A percentile compares a stretch with the other conserved stretches of the same genome.
Evolutionary conservation across 2,797 vertebrate genomes (phyloP).

Genomic region (Psittacula derbiana): DNA sequence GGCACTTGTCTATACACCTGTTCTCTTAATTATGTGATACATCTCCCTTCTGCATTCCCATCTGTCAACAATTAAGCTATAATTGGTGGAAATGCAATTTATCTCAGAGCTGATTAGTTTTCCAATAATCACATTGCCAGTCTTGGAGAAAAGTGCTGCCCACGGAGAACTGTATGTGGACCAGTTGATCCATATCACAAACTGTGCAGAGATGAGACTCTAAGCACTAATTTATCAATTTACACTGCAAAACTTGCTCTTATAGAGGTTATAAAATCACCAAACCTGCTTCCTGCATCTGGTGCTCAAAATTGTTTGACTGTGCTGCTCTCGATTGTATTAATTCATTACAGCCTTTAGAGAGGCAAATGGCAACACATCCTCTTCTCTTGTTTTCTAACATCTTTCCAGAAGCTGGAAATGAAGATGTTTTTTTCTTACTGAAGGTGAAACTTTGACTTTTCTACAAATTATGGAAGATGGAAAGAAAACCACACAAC

Average conservation of each 20-base stretch:
- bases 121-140: constrained; percentile 1
- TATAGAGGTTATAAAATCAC: accelerated
- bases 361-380: neutral
- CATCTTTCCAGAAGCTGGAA: neutral
- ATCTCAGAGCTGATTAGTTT: constrained; percentile 42
- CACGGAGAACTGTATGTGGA: neutral
- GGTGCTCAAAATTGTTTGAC: neutral
- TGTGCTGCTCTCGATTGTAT: neutral
- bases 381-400: neutral
- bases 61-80: constrained; percentile 67
- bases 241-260: neutral
- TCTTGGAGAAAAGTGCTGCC: neutral
- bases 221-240: neutral
- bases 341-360: neutral
- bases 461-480: neutral
- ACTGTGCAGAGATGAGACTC: neutral
- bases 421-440: neutral
- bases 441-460: neutral
- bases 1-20: constrained; percentile 68
- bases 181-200: neutral
- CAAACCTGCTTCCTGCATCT: neutral
- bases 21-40: constrained; percentile 55
- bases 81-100: constrained; percentile 65
- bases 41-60: constrained; percentile 63
- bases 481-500: accelerated